A percentile compares a stretch with the other conserved stretches of the same genome.
These are phyloP conservation scores for Gorsachius magnificus DNA, from an alignment of 2,797 vertebrate genomes.

Conservation along the genomic window DNA sequence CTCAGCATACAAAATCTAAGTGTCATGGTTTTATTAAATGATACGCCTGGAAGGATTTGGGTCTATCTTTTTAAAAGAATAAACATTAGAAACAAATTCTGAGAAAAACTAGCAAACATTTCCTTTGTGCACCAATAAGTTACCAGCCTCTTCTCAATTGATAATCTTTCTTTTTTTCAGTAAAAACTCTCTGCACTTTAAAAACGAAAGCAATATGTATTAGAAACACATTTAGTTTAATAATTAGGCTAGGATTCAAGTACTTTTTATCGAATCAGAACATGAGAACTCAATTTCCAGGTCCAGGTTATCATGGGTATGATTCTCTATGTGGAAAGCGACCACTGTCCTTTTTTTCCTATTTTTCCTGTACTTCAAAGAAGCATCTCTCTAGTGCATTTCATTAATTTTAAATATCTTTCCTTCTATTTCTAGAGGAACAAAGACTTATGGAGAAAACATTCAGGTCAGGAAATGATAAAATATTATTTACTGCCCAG, in stretches of 20 bases:
- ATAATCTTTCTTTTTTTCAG: background rate
- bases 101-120: background rate
- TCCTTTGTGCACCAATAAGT: background rate
- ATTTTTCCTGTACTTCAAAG: background rate
- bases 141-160: background rate
- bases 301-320: background rate
- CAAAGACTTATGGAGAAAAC: background rate
- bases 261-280: background rate
- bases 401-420: background rate
- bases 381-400: background rate
- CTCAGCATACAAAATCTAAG: background rate
- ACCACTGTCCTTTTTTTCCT: rapidly evolving
- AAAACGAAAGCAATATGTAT: background rate
- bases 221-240: background rate
- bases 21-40: background rate
- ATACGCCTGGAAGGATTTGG: background rate
- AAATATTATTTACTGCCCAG: background rate
- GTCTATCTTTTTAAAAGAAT: background rate
- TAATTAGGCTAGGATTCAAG: background rate
- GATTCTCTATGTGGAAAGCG: background rate
- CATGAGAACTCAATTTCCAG: background rate
- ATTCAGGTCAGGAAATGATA: background rate
- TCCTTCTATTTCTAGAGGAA: background rate
- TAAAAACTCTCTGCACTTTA: background rate
- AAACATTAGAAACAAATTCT: background rate